Evolutionary conservation across 2,797 vertebrate species (phyloP).

Genomic region (Sitta carolinensis): DNA sequence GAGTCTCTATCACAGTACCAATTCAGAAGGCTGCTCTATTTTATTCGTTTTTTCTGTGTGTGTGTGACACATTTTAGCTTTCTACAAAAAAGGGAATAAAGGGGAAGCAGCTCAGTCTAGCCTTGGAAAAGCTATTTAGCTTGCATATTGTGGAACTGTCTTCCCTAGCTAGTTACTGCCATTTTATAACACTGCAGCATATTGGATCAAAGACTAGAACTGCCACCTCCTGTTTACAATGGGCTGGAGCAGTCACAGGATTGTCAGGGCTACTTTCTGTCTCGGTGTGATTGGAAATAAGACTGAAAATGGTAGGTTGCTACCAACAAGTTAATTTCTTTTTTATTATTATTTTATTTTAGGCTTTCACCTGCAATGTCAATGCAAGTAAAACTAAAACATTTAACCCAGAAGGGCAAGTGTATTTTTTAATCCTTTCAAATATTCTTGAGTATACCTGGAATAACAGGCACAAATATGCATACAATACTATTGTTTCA

Average conservation of each 20-base stretch:
- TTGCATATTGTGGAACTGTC: neutral
- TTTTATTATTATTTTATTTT: neutral
- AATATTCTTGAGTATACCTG: neutral
- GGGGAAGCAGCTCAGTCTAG: neutral
- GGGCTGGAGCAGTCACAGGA: conserved; percentile 7
- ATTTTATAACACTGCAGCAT: conserved; percentile 43
- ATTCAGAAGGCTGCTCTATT: neutral
- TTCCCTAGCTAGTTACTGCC: conserved; percentile 8
- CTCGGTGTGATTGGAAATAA: neutral
- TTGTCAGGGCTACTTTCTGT: conserved; percentile 19
- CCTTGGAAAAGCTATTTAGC: conserved; percentile 39
- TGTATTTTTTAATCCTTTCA: neutral
- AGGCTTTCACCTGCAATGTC: neutral
- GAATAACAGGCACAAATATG: neutral
- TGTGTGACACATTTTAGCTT: conserved; percentile 3
- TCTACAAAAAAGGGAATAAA: conserved; percentile 3
- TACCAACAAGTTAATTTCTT: neutral
- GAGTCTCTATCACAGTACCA: neutral
- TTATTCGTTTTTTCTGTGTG: neutral
- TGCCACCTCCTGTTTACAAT: conserved; percentile 56
- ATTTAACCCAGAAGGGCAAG: neutral
- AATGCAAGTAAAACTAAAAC: neutral
- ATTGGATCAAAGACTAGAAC: conserved; percentile 46
- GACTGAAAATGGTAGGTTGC: neutral
- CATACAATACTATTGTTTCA: neutral